Evolutionary conservation across 1,140 invertebrate genomes (phyloP).

Genomic region (Tetramorium alpestre): DNA sequence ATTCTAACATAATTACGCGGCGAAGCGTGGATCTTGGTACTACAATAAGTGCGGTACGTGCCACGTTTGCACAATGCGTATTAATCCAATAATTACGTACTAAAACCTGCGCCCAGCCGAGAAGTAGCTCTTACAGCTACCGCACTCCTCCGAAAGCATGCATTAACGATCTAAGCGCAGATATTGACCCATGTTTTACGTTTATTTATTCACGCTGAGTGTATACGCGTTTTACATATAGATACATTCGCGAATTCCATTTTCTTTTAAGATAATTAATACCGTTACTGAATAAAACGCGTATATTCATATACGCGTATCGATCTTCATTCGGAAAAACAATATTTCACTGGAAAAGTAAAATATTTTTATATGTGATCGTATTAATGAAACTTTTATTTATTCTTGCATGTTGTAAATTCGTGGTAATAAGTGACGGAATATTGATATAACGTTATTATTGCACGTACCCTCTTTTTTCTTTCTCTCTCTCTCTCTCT

Average conservation of each 20-base stretch:
- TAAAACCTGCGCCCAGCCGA: conserved; percentile 39
- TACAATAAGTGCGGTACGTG: conserved; percentile 40
- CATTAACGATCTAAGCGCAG: conserved; percentile 46
- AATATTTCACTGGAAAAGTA: neutral
- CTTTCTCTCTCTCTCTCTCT: neutral
- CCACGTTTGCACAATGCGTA: conserved; percentile 26
- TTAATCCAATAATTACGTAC: conserved; percentile 56
- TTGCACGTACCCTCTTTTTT: neutral
- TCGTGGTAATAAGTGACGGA: neutral
- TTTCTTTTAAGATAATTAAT: conserved; percentile 37
- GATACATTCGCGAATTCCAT: neutral
- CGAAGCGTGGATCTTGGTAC: conserved; percentile 31
- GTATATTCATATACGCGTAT: neutral
- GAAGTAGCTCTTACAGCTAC: conserved; percentile 27
- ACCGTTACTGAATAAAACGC: neutral
- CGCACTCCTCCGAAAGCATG: conserved; percentile 12
- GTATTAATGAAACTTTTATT: conserved; percentile 1
- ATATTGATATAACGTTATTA: conserved; percentile 18
- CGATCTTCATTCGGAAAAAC: conserved; percentile 14
- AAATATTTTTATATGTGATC: neutral
- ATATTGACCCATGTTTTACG: conserved; percentile 43
- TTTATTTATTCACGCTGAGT: conserved; percentile 15
- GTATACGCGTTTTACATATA: neutral
- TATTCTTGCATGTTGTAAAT: conserved; percentile 9
- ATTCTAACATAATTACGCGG: conserved; percentile 64